Conservation (phyloP, 2,888 invertebrate species). For the Chrysolina oricalcia region DNA sequence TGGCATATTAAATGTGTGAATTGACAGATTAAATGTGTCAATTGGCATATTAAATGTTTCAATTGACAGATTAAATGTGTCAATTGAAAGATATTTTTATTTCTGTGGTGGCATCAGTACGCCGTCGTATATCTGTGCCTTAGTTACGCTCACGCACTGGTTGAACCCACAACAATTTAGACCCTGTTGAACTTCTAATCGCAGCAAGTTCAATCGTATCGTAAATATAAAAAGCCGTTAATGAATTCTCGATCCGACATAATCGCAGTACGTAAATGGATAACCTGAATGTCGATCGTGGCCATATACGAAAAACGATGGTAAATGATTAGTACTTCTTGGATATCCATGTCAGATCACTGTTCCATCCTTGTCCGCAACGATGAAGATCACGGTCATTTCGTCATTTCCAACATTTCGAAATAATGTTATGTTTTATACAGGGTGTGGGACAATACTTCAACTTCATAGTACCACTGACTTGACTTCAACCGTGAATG, state of each 20-base stretch:
- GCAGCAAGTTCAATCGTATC: neutral
- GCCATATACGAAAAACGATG: conserved; percentile 26
- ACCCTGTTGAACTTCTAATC: conserved; percentile 6
- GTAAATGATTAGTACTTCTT: conserved; percentile 28
- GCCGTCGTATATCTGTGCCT: no score
- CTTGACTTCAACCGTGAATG: no score
- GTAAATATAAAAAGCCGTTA: conserved; percentile 32
- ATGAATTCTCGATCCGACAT: conserved; percentile 28
- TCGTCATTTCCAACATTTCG: neutral
- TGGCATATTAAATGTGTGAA: no score
- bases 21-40: no score
- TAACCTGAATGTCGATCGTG: conserved; percentile 23
- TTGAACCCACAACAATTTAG: neutral
- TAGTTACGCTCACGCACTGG: no score
- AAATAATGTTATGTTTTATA: neutral
- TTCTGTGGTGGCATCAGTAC: no score
- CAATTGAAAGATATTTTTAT: no score
- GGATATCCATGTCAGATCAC: conserved; percentile 6
- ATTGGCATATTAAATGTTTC: no score
- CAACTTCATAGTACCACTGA: no score
- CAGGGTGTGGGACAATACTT: neutral
- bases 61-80: no score
- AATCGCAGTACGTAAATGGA: conserved; percentile 16
- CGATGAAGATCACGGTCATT: neutral
- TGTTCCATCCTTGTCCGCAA: conserved; percentile 31